A percentile compares a stretch with the other conserved stretches of the same genome.
These are phyloP conservation scores for Idaea aversata DNA, from an alignment of 2,888 invertebrate species.

Conservation along the genomic window DNA sequence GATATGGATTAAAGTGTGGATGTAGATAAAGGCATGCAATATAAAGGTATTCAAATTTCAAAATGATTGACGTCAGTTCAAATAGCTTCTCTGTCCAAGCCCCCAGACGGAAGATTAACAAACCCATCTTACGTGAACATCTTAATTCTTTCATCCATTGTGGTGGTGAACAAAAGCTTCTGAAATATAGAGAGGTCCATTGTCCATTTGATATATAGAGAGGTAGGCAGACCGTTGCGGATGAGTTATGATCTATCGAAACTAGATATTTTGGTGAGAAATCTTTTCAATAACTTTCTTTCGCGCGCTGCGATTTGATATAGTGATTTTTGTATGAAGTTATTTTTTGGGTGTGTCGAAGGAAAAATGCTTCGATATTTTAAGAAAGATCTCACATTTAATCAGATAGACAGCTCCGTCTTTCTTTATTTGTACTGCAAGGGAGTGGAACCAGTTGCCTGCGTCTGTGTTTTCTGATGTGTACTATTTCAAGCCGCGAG, in stretches of 20 bases:
- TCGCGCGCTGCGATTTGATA: neutral
- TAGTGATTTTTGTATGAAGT: neutral
- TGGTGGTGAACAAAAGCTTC: conserved; percentile 43
- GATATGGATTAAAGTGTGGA: too few species aligned
- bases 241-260: conserved; percentile 23
- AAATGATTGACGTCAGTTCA: too few species aligned
- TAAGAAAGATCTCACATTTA: too few species aligned
- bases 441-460: too few species aligned
- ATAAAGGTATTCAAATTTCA: too few species aligned
- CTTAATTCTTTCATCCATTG: conserved; percentile 44
- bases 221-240: conserved; percentile 5
- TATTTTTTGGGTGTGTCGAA: neutral
- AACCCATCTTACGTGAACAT: conserved; percentile 25
- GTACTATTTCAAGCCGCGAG: too few species aligned
- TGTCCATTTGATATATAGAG: conserved; percentile 53
- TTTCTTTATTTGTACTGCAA: too few species aligned
- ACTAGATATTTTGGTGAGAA: conserved; percentile 12
- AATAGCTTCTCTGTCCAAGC: conserved; percentile 1
- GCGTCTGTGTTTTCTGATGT: too few species aligned
- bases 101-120: conserved; percentile 21
- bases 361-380: too few species aligned
- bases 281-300: conserved; percentile 26
- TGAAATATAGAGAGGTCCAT: conserved; percentile 50
- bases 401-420: too few species aligned
- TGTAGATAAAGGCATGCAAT: too few species aligned